Conservation (phyloP, 2,113 vertebrate genomes). For the Picathartes gymnocephalus region DNA sequence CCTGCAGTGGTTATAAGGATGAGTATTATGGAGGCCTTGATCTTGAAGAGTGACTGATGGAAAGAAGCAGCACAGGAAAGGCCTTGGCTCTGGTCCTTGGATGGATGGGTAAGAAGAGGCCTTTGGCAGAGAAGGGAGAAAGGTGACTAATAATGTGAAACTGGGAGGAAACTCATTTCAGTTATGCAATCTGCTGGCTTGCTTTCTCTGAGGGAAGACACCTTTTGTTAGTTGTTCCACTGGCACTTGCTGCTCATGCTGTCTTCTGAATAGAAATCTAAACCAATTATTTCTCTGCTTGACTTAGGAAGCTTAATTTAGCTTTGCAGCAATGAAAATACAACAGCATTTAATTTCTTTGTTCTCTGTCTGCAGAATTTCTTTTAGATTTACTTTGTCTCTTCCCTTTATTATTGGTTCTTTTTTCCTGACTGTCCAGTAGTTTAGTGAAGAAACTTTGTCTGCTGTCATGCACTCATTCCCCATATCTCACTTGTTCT, state of each 20-base stretch:
- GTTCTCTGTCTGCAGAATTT: not conserved
- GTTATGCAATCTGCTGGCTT: constrained; percentile 48
- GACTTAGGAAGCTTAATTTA: not conserved
- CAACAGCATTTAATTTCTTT: not conserved
- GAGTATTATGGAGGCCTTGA: not conserved
- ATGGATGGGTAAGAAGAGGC: not conserved
- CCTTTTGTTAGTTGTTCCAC: constrained; percentile 48
- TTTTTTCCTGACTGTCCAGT: not conserved
- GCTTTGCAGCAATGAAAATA: not conserved
- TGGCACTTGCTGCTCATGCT: constrained; percentile 17
- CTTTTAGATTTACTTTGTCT: not conserved
- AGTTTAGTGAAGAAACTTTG: not conserved
- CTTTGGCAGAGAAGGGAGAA: constrained; percentile 37
- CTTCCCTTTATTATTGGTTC: not conserved
- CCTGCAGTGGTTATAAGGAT: not conserved
- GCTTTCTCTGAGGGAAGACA: constrained; percentile 52
- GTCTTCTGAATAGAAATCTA: not conserved
- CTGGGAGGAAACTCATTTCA: constrained; percentile 36
- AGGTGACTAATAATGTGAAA: constrained; percentile 54
- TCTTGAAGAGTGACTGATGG: not conserved
- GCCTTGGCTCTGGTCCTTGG: not conserved
- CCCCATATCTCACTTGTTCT: not conserved
- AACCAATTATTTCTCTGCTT: constrained; percentile 12
- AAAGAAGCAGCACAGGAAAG: not conserved
- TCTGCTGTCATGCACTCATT: not conserved